Evolutionary conservation across 2,113 vertebrate genomes (phyloP).

Genomic region (Sinocyclocheilus grahami): DNA sequence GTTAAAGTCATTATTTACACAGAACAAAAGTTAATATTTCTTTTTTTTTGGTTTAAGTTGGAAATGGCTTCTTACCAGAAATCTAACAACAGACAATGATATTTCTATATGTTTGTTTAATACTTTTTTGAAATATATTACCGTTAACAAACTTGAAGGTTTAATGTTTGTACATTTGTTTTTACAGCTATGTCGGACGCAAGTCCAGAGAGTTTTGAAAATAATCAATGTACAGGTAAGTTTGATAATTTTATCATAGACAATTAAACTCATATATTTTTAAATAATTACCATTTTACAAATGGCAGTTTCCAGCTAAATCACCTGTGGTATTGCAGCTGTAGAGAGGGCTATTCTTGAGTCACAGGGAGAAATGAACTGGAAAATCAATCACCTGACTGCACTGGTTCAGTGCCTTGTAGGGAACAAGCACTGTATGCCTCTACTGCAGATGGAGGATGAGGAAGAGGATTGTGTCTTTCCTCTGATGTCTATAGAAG

Average conservation of each 20-base stretch:
- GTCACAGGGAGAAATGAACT: constrained; percentile 24
- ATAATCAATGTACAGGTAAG: constrained; percentile 18
- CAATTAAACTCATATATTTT: background rate
- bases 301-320: background rate
- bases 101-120: background rate
- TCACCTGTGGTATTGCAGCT: constrained; percentile 11
- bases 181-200: constrained; percentile 1
- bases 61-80: background rate
- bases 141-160: background rate
- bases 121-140: background rate
- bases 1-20: background rate
- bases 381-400: constrained; percentile 26
- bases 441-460: background rate
- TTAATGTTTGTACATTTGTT: background rate
- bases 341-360: constrained; percentile 19
- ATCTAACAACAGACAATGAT: no score
- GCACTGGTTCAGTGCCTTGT: constrained; percentile 22
- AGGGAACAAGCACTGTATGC: background rate
- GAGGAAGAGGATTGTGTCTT: constrained; percentile 1
- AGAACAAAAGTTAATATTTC: background rate
- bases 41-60: background rate
- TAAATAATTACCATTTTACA: background rate
- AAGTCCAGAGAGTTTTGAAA: background rate
- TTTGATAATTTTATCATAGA: background rate
- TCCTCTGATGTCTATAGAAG: constrained; percentile 9